Base-by-base conservation (phyloP, 2,888 invertebrate species). In the Pandemis corylana region DNA sequence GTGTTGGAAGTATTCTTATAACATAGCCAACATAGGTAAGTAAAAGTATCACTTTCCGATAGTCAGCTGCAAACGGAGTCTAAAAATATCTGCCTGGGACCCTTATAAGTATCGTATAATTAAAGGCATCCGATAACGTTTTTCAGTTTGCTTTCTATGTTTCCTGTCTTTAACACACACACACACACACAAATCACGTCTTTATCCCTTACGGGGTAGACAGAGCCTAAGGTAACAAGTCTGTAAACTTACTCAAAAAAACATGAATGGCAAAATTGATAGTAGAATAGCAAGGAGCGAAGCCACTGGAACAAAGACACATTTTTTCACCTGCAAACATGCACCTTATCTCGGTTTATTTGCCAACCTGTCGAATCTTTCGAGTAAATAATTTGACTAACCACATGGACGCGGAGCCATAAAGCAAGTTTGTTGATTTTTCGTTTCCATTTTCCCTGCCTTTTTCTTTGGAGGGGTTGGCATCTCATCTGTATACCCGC, bases 401-500 rank as follows among this genome's bases (percentile, higher is more conserved):
- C 67, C 77, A 71, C 64, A 68, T 74, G 72, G 77, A 68, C 68
- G 66, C 70, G 68, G 64, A 68, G 69, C 75, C 72, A 68, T 65
- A 70, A 76, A 67, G 51, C 61, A 72, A 76, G 72, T 71, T 73
- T 76, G 78, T 80, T 81, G 82, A 81, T 85, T 86, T 71, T 89
- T 86, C 80, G 82, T 85, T 86, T 82, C 80, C 77, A 84, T 85
- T 89, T 88, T 84, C 84, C 86, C 86, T 80, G 80, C 80, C 77
- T 85, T 84, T 87, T 84, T 84, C 82, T 84, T 82, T 78, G 82
- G 82, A 78, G 80, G 77, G 78, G 75, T 70, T 77, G 81, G 78
- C 85, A 83, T 85, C 90, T 90, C 88, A 90, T 90, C 89, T 89
- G 89, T 89, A 84, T 87, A 86, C 85, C 81, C 82, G 90, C 92